These are phyloP conservation scores for Silurus asotus DNA, from an alignment of 2,113 vertebrate genomes.

Conservation along the genomic window DNA sequence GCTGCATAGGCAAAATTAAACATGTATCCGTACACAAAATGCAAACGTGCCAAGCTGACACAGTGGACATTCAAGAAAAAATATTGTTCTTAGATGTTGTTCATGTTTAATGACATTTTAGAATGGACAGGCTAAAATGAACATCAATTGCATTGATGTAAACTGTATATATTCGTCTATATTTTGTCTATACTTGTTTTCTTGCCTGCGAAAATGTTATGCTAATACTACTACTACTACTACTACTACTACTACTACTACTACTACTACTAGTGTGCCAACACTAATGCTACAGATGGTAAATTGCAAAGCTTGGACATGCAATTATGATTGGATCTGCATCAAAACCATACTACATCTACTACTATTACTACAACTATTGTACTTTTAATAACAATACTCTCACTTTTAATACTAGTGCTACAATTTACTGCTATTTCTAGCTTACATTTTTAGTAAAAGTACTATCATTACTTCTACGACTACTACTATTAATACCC, in stretches of 20 bases:
- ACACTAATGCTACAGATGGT: too few relatives aligned
- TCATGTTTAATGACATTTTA: conserved; percentile 27
- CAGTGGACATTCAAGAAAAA: background rate
- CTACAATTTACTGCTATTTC: too few relatives aligned
- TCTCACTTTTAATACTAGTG: too few relatives aligned
- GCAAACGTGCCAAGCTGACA: conserved; percentile 4
- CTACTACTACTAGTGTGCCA: too few relatives aligned
- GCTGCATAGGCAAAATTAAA: conserved; percentile 32
- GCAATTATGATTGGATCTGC: too few relatives aligned
- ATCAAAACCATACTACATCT: too few relatives aligned
- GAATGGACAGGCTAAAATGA: conserved; percentile 7
- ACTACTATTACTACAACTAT: too few relatives aligned
- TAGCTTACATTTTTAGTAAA: too few relatives aligned
- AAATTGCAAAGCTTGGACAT: too few relatives aligned
- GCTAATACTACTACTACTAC: background rate
- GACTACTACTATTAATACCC: too few relatives aligned
- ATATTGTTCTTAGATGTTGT: conserved; percentile 25
- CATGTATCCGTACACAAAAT: conserved; percentile 15
- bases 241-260: background rate
- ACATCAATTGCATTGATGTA: background rate
- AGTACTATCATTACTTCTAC: too few relatives aligned
- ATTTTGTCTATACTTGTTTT: background rate
- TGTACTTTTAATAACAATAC: too few relatives aligned
- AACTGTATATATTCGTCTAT: background rate
- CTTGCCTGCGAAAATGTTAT: background rate